Conservation (phyloP, 2,113 vertebrate genomes). For the Salminus brasiliensis region DNA sequence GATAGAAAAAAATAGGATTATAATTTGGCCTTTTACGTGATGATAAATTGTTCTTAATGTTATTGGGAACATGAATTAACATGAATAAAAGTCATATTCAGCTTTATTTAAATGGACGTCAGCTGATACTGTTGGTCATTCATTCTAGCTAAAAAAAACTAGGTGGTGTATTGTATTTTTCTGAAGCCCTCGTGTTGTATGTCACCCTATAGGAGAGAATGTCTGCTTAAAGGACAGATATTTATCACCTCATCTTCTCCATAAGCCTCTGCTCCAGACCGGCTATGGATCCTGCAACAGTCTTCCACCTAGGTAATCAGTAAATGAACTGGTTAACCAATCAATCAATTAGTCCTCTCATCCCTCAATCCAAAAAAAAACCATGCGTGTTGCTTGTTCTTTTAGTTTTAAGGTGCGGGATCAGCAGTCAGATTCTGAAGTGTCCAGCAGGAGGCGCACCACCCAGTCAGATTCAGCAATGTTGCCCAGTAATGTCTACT, state of each 20-base stretch:
- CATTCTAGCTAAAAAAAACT: too few relatives aligned
- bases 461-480: slow-evolving; percentile 77
- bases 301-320: slow-evolving; percentile 71
- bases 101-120: too few relatives aligned
- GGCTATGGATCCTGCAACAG: slow-evolving; percentile 70
- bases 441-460: slow-evolving; percentile 58
- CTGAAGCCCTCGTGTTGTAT: background rate
- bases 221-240: slow-evolving; percentile 48
- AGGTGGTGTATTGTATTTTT: background rate
- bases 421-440: slow-evolving; percentile 32
- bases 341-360: background rate
- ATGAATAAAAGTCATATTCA: too few relatives aligned
- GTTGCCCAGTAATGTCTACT: slow-evolving; percentile 69
- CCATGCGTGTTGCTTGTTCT: background rate
- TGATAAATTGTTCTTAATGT: too few relatives aligned
- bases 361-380: background rate
- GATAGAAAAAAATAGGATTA: too few relatives aligned
- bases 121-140: too few relatives aligned
- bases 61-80: too few relatives aligned
- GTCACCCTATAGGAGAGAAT: slow-evolving; percentile 35
- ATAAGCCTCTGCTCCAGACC: slow-evolving; percentile 69
- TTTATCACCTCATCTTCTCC: slow-evolving; percentile 48
- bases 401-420: slow-evolving; percentile 70
- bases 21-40: too few relatives aligned
- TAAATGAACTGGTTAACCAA: background rate